Evolutionary conservation across 2,797 vertebrate genomes (phyloP).

Genomic region (Saxicola maurus): DNA sequence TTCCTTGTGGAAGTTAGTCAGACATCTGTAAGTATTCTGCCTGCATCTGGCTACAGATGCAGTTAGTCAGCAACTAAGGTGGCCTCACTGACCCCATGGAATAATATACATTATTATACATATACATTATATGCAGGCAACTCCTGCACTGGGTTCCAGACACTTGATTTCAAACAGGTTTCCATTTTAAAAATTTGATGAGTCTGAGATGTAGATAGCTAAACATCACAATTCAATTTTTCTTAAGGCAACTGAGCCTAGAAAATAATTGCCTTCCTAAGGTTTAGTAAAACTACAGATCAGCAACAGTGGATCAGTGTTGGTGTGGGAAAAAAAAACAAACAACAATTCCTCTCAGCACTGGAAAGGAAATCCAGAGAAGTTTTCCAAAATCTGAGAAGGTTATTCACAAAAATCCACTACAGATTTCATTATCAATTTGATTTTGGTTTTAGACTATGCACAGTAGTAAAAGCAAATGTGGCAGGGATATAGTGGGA

Average conservation of each 20-base stretch:
- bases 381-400: background rate
- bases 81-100: background rate
- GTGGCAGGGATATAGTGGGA: background rate
- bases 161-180: background rate
- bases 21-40: background rate
- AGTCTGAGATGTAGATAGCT: background rate
- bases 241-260: background rate
- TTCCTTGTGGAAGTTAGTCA: background rate
- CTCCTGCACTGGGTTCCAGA: background rate
- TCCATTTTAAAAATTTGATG: background rate
- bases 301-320: background rate
- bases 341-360: background rate
- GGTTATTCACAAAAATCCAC: background rate
- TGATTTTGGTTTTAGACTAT: background rate
- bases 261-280: background rate
- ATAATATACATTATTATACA: rapidly evolving
- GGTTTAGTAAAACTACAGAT: background rate
- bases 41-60: background rate
- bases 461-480: background rate
- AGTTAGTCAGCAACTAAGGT: background rate
- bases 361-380: background rate
- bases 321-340: background rate
- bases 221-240: background rate
- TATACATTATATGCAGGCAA: too few relatives aligned
- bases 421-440: background rate